Evolutionary conservation across 2,797 vertebrate genomes (phyloP).

Genomic region (Acanthopagrus latus): DNA sequence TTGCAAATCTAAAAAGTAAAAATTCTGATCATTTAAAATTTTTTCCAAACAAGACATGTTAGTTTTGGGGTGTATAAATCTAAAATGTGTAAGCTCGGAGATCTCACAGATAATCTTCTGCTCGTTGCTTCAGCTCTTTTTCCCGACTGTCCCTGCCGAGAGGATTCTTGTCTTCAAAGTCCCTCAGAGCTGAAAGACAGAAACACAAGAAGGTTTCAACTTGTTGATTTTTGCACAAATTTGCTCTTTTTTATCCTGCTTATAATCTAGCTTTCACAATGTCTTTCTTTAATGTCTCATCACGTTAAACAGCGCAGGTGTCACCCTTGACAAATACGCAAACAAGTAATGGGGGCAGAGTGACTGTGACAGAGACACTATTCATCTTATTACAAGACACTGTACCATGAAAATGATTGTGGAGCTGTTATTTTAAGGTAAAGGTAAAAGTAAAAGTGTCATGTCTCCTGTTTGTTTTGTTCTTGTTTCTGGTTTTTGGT

Average conservation of each 20-base stretch:
- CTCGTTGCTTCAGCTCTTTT: conserved; percentile 57
- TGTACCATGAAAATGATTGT: no score
- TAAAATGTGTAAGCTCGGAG: background rate
- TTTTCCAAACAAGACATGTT: no score
- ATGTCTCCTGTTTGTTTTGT: no score
- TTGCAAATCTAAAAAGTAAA: background rate
- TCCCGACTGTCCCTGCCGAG: conserved; percentile 50
- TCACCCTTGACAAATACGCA: no score
- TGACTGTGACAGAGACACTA: no score
- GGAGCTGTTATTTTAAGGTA: no score
- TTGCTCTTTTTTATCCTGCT: background rate
- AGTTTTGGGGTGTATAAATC: background rate
- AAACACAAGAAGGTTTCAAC: background rate
- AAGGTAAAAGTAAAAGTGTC: no score
- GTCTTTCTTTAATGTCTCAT: no score
- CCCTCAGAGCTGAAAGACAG: conserved; percentile 57
- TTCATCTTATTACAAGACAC: no score
- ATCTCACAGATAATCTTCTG: conserved; percentile 63
- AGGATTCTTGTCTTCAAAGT: conserved; percentile 57
- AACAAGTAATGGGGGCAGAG: no score
- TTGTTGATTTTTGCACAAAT: background rate
- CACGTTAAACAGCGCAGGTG: no score
- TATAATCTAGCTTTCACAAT: background rate
- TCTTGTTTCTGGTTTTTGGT: no score
- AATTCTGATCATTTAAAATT: background rate